Conservation (phyloP, 1,140 invertebrate species). For the Tetragonula clypearis region DNA sequence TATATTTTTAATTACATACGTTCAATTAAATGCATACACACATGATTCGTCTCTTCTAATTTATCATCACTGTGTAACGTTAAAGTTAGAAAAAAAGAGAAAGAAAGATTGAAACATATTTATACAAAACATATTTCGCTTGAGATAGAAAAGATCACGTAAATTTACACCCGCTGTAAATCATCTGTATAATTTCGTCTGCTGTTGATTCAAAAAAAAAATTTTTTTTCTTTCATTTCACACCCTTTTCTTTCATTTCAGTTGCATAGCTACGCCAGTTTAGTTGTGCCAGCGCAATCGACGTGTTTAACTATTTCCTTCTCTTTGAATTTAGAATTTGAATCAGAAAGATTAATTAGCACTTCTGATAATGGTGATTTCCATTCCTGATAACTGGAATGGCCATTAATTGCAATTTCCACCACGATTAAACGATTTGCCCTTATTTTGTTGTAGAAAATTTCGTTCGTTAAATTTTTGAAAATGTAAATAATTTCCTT, state of each 20-base stretch:
- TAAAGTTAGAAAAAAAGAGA: too few species aligned
- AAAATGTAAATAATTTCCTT: background rate
- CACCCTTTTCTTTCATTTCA: background rate
- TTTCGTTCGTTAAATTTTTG: background rate
- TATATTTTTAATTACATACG: too few species aligned
- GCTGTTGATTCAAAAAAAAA: background rate
- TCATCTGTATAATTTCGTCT: background rate
- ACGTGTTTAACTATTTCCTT: constrained; percentile 4
- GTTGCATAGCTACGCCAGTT: background rate
- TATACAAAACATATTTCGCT: too few species aligned
- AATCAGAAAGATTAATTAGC: background rate
- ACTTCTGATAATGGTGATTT: background rate
- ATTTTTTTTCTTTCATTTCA: background rate
- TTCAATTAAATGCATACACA: too few species aligned
- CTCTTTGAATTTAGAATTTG: background rate
- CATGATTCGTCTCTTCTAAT: too few species aligned
- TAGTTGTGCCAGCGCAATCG: background rate
- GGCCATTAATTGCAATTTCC: background rate
- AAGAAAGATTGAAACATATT: too few species aligned
- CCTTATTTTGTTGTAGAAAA: background rate
- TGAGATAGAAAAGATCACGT: too few species aligned
- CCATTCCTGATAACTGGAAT: too few species aligned
- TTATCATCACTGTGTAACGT: too few species aligned
- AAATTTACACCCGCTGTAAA: background rate
- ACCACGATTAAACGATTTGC: too few species aligned